Percentiles rank a stretch among this genome's conserved stretches.
Conservation (phyloP, 1,140 invertebrate species). For the Papilio helenus region DNA sequence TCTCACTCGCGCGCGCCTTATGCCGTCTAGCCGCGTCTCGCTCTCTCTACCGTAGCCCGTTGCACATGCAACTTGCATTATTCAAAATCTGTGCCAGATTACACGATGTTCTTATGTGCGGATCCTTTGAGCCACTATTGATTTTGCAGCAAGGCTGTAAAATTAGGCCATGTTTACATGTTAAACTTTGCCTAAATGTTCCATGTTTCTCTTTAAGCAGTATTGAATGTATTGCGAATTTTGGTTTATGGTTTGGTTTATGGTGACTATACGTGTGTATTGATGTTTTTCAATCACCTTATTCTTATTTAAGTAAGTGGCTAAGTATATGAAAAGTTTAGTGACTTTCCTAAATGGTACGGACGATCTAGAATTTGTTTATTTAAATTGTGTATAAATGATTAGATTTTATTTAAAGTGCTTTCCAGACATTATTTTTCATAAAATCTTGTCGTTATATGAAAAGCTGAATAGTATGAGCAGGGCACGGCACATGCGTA, state of each 20-base stretch:
- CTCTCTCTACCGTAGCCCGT: constrained; percentile 60
- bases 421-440: not conserved
- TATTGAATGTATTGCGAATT: not conserved
- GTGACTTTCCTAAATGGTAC: not conserved
- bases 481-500: constrained; percentile 15
- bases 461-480: not conserved
- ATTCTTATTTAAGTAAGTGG: not conserved
- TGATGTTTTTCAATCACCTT: not conserved
- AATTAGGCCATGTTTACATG: constrained; percentile 35
- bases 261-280: not conserved
- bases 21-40: constrained; percentile 52
- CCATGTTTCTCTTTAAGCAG: not conserved
- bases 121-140: constrained; percentile 38
- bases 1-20: constrained; percentile 55
- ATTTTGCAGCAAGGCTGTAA: constrained; percentile 10
- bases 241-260: not conserved
- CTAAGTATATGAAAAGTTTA: not conserved
- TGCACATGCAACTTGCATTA: constrained; percentile 75
- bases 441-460: not conserved
- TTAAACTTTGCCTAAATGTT: not conserved
- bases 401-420: not conserved
- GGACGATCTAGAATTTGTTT: not conserved
- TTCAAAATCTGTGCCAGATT: constrained; percentile 61
- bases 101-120: constrained; percentile 51
- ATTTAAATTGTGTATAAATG: not conserved